These are phyloP conservation scores for Peromyscus attwateri DNA, from an alignment of 2,797 vertebrate genomes.

Conservation along the genomic window DNA sequence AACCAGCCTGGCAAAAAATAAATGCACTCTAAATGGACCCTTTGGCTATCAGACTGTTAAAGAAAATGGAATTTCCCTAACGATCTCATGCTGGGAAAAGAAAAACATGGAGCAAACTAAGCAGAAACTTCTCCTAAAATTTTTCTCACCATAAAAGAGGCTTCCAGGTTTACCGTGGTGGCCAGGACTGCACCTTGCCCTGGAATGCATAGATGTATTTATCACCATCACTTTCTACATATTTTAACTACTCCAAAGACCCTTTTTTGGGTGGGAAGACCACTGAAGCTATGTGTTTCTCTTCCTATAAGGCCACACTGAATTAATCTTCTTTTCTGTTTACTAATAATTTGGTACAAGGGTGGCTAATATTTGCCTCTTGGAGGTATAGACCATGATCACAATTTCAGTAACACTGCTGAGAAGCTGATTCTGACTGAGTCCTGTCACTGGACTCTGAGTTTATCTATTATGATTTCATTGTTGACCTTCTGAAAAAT, in stretches of 20 bases:
- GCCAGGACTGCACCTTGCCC: background rate
- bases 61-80: background rate
- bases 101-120: background rate
- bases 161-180: background rate
- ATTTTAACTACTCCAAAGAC: background rate
- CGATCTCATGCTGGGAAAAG: background rate
- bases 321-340: background rate
- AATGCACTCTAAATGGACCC: background rate
- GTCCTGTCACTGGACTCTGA: background rate
- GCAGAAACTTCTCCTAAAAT: background rate
- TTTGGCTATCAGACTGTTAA: background rate
- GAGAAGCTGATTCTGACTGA: background rate
- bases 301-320: background rate
- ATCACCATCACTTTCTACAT: background rate
- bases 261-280: background rate
- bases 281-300: background rate
- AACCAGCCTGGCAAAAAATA: background rate
- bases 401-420: background rate
- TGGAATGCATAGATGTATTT: background rate
- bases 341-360: background rate
- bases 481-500: background rate
- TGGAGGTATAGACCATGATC: no score
- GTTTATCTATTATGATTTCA: background rate
- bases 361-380: background rate
- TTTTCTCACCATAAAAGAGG: background rate